Percentiles rank a stretch among this genome's conserved stretches.
phyloP scores from a whole-genome alignment of 2,113 vertebrate species.

The Trichomycterus rosablanca region DNA sequence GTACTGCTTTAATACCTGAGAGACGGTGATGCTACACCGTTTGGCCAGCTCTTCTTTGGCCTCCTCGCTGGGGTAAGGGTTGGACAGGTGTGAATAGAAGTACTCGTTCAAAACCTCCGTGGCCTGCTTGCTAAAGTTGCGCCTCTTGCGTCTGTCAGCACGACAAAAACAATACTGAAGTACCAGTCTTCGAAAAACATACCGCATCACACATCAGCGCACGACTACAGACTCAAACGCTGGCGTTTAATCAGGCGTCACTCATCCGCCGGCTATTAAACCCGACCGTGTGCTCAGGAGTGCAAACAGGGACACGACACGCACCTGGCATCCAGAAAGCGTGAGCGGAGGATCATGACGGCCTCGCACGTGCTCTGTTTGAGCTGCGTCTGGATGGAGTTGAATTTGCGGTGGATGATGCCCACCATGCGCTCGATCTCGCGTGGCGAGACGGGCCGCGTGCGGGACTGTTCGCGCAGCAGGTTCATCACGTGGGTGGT shows the following conservation, averaged over 20 bases:
- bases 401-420: constrained; percentile 90
- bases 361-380: constrained; percentile 91
- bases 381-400: constrained; percentile 87
- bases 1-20: constrained; percentile 82
- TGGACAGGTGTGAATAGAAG: constrained; percentile 89
- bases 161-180: constrained; percentile 6
- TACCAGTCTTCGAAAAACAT: not conserved
- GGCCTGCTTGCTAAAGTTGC: constrained; percentile 90
- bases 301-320: constrained; percentile 10
- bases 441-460: constrained; percentile 80
- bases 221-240: no score
- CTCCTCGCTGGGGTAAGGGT: constrained; percentile 88
- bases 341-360: constrained; percentile 86
- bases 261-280: constrained; percentile 4
- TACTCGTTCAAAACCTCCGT: constrained; percentile 88
- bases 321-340: constrained; percentile 84
- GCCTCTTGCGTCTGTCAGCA: constrained; percentile 76
- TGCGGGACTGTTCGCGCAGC: constrained; percentile 84
- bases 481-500: constrained; percentile 90
- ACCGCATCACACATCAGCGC: not conserved
- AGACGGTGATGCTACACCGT: constrained; percentile 81
- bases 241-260: no score
- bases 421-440: constrained; percentile 90
- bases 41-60: constrained; percentile 90
- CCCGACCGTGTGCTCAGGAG: not conserved